Percentiles rank a stretch among this genome's conserved stretches.
Evolutionary conservation across 1,140 invertebrate species (phyloP).

Genomic region (Colletes gigas): DNA sequence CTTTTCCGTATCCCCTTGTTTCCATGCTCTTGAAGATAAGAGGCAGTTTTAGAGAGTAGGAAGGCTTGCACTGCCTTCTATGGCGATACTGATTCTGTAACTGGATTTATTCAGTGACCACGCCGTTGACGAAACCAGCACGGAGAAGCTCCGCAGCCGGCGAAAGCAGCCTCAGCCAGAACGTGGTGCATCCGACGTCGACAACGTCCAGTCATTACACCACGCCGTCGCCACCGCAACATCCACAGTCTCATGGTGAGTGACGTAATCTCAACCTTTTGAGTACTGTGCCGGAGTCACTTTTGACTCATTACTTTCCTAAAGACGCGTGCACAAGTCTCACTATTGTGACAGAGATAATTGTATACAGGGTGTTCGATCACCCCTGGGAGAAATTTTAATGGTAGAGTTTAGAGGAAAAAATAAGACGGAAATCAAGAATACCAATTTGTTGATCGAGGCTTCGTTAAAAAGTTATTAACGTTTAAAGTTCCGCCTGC

Average conservation of each 20-base stretch:
- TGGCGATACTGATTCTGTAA: conserved; percentile 47
- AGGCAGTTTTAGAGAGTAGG: conserved; percentile 36
- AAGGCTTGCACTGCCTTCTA: conserved; percentile 1
- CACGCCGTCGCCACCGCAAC: conserved; percentile 79
- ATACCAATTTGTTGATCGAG: too few relatives aligned
- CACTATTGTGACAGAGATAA: too few relatives aligned
- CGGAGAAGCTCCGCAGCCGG: conserved; percentile 77
- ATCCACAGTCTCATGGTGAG: conserved; percentile 76
- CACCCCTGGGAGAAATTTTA: too few relatives aligned
- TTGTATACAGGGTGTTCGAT: too few relatives aligned
- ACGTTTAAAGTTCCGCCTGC: too few relatives aligned
- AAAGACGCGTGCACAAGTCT: too few relatives aligned
- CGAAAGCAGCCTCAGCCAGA: conserved; percentile 75
- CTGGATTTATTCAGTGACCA: conserved; percentile 71
- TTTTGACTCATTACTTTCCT: too few relatives aligned
- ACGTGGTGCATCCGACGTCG: conserved; percentile 73
- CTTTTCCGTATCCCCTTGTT: neutral
- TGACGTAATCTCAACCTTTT: neutral
- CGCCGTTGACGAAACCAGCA: conserved; percentile 72
- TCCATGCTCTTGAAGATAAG: conserved; percentile 6
- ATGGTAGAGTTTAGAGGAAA: too few relatives aligned
- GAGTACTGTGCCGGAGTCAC: too few relatives aligned
- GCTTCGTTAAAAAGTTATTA: too few relatives aligned
- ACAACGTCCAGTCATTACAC: conserved; percentile 80
- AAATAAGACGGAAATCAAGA: too few relatives aligned